These are phyloP conservation scores for Pristionchus entomophagus DNA, from an alignment of 2,888 invertebrate genomes.

Conservation along the genomic window DNA sequence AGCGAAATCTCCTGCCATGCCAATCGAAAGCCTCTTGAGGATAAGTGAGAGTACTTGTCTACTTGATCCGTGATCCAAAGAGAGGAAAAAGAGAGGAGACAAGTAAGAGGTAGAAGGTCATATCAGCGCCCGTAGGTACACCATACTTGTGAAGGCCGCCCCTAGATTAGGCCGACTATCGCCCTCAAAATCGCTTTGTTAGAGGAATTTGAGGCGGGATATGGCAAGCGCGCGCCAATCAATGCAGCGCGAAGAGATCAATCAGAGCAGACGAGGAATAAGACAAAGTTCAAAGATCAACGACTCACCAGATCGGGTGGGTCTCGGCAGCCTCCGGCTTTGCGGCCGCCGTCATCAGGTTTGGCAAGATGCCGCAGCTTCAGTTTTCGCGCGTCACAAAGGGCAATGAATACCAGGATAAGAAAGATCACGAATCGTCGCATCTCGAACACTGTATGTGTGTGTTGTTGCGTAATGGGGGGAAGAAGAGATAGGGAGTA, in stretches of 20 bases:
- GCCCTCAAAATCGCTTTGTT: not conserved
- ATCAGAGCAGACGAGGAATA: not conserved
- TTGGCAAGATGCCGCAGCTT: slow-evolving; percentile 22
- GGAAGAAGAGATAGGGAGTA: too few species aligned
- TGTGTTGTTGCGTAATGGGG: slow-evolving; percentile 1
- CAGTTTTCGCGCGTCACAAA: slow-evolving; percentile 2
- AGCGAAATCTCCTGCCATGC: not conserved
- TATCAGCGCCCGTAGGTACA: not conserved
- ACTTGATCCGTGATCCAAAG: slow-evolving; percentile 14
- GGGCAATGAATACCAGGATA: not conserved
- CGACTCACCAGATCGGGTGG: slow-evolving; percentile 37
- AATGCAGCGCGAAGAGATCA: not conserved
- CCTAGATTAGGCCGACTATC: not conserved
- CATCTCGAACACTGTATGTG: not conserved
- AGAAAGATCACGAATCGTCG: not conserved
- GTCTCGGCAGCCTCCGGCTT: slow-evolving; percentile 11
- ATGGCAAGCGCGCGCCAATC: too few species aligned
- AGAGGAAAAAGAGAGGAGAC: not conserved
- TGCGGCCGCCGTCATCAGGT: not conserved
- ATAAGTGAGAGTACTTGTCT: not conserved
- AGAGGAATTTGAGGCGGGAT: not conserved
- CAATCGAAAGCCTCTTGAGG: slow-evolving; percentile 30
- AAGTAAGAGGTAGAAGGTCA: slow-evolving; percentile 18
- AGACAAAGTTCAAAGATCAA: not conserved
- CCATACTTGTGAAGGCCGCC: slow-evolving; percentile 25